Evolutionary conservation across 2,113 vertebrate species (phyloP).

Genomic region (Percopsis transmontana): DNA sequence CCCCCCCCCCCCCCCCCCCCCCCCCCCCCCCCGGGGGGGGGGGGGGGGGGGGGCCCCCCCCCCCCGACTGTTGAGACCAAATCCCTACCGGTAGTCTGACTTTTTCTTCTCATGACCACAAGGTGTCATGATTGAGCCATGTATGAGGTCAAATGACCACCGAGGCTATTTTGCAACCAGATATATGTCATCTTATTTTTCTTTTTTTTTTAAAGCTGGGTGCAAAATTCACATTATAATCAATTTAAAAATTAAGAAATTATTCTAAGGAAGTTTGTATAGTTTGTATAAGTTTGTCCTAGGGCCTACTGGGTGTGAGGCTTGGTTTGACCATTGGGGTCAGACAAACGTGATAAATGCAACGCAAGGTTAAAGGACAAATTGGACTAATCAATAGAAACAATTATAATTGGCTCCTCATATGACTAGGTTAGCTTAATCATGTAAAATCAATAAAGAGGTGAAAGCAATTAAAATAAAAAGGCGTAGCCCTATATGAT

Average conservation of each 20-base stretch:
- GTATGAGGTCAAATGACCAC: background rate
- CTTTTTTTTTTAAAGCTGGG: background rate
- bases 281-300: no score
- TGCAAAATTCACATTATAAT: background rate
- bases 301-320: background rate
- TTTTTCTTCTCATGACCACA: conserved; percentile 28
- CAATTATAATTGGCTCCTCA: background rate
- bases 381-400: background rate
- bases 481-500: no score
- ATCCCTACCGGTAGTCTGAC: background rate
- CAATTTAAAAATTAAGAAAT: background rate
- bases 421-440: background rate
- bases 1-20: no score
- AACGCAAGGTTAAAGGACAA: background rate
- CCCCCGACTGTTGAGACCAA: no score
- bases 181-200: background rate
- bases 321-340: background rate
- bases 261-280: background rate
- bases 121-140: conserved; percentile 53
- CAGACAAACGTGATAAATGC: background rate
- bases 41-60: no score
- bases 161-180: background rate
- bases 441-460: background rate
- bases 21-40: no score
- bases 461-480: no score